Conservation (phyloP, 2,888 invertebrate species). For the Bembecia ichneumoniformis region DNA sequence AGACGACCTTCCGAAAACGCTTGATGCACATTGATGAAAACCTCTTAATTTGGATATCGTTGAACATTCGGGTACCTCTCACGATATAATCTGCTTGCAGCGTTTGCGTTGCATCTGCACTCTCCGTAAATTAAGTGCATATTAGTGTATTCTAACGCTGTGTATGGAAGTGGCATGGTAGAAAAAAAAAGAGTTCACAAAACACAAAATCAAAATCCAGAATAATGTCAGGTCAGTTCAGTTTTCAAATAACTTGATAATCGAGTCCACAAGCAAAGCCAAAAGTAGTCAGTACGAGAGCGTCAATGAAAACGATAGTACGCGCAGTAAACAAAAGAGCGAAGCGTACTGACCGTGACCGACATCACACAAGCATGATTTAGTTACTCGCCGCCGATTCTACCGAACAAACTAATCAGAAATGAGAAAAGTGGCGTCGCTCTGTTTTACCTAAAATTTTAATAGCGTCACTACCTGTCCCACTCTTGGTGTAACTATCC, state of each 20-base stretch:
- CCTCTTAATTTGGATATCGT: neutral
- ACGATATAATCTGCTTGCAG: neutral
- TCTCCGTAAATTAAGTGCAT: neutral
- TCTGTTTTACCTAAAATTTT: no score
- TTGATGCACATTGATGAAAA: neutral
- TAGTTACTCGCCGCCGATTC: no score
- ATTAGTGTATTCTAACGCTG: no score
- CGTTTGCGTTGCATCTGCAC: neutral
- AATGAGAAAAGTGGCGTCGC: no score
- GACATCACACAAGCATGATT: no score
- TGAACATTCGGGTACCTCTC: neutral
- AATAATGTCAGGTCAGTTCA: neutral
- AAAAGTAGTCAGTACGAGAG: neutral
- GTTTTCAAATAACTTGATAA: neutral
- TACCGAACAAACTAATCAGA: no score
- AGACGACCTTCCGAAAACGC: neutral
- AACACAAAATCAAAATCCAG: neutral
- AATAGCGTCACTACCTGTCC: no score
- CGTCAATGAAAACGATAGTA: neutral
- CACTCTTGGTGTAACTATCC: no score
- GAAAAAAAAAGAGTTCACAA: neutral
- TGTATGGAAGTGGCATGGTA: neutral
- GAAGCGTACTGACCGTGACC: neutral
- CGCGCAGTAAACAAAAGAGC: neutral
- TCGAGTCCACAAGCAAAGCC: neutral